Evolutionary conservation across 2,113 vertebrate species (phyloP).

Genomic region (Brevimyrus niger): DNA sequence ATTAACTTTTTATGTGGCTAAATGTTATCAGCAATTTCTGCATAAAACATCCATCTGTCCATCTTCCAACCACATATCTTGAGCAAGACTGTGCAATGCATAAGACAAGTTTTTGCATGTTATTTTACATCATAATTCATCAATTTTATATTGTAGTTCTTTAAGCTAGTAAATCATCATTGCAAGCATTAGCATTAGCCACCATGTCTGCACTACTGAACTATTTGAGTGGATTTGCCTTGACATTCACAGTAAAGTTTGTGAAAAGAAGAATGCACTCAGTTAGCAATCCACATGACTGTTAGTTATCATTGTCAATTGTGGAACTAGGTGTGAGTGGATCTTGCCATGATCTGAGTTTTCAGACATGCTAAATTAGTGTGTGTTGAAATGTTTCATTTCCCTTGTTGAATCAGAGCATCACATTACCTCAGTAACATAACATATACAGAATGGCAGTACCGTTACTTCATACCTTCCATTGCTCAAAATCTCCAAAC

Average conservation of each 20-base stretch:
- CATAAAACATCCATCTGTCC: not conserved
- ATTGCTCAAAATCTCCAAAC: conserved; percentile 27
- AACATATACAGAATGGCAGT: conserved; percentile 37
- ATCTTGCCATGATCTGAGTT: conserved; percentile 14
- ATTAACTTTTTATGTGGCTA: not conserved
- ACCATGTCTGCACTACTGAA: not conserved
- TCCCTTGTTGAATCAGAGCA: conserved; percentile 32
- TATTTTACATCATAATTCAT: not conserved
- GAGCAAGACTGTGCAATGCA: not conserved
- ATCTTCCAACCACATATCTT: not conserved
- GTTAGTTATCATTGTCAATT: not conserved
- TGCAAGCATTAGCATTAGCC: not conserved
- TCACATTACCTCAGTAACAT: conserved; percentile 32
- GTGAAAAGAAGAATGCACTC: not conserved
- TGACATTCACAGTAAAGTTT: not conserved
- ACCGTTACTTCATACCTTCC: conserved; percentile 37
- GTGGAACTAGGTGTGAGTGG: not conserved
- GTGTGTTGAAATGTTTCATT: conserved; percentile 13
- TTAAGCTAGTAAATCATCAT: not conserved
- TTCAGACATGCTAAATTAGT: conserved; percentile 20
- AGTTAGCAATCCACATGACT: not conserved
- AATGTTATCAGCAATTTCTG: not conserved
- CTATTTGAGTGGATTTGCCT: not conserved
- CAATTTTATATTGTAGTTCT: not conserved
- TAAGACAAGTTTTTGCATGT: not conserved